Evolutionary conservation across 2,888 invertebrate species (phyloP), one percentile per base, ranked within the genome.

Genomic region (Pheosia tremula): DNA sequence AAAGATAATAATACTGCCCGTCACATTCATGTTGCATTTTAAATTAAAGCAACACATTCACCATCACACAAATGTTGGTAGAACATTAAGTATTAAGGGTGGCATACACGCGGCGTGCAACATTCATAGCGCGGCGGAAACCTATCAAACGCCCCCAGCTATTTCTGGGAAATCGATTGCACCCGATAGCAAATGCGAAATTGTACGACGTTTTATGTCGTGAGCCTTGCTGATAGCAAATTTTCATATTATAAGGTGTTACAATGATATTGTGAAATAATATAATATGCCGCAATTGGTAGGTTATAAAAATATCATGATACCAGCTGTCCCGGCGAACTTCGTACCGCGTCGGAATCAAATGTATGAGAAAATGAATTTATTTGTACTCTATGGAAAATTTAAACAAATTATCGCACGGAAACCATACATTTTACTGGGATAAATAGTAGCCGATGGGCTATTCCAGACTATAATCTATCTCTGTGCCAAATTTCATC

Each of bases 31-130:
- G 78, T 83, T 86, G 79, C 84, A 89, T 88, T 85, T 85, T 77
- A 84, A 84, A 89, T 85, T 68, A 79, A 59, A 74, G 69, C 72
- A 68, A 75, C 72, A 81, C 68, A 83, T 82, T 81, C 74, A 70
- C 76, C 81, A 82, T 83, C 83, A 87, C 87, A 86, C 82, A 86
- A 89, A 86, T 88, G 88, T 86, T 88, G 83, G 85, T 87, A 79
- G 80, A 80, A 69, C 80, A 90, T 92, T 86, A 91, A 90, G 88
- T 90, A 93, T 92, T 88, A 86, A 90, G 85, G 72, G 75, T 71
- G 73, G 82, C 77, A 78, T 81, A 81, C 63, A 79, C 72, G 68
- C 78, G 75, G 79, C 79, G 75, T 86, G 85, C 83, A 88, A 84
- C 85, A 86, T 90, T 90, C 83, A 88, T 85, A 79, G 83, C 73